A percentile compares a stretch with the other conserved stretches of the same genome.
Evolutionary conservation across 2,797 vertebrate genomes (phyloP).

Genomic region (Poeciliopsis turneri): DNA sequence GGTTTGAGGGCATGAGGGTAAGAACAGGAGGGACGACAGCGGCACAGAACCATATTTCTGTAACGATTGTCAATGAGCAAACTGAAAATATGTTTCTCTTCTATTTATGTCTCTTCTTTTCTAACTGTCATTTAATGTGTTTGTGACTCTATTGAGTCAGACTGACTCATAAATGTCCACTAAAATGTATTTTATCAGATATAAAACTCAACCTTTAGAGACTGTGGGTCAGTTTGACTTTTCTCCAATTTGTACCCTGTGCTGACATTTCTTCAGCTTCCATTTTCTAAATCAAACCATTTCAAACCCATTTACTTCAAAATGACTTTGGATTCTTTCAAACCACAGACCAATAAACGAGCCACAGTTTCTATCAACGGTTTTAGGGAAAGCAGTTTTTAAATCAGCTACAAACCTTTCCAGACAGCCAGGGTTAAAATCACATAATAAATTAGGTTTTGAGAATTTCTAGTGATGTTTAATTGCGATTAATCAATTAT

Average conservation of each 20-base stretch:
- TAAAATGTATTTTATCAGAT: background rate
- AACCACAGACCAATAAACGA: background rate
- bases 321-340: background rate
- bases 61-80: background rate
- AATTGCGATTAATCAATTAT: no score
- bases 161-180: background rate
- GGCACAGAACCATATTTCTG: background rate
- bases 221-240: background rate
- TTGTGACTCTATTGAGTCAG: background rate
- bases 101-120: background rate
- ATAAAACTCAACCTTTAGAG: conserved; percentile 1
- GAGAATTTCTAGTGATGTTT: background rate
- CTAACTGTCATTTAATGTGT: background rate
- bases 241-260: background rate
- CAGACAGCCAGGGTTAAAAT: background rate
- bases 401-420: background rate
- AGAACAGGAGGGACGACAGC: conserved; percentile 59
- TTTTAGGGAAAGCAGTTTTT: background rate
- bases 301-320: background rate
- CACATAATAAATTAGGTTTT: background rate
- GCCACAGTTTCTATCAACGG: background rate
- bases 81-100: conserved; percentile 6
- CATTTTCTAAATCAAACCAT: background rate
- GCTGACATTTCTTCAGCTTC: background rate
- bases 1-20: conserved; percentile 99